Base-by-base conservation (phyloP, 2,797 vertebrate species). In the Argyrosomus regius region DNA sequence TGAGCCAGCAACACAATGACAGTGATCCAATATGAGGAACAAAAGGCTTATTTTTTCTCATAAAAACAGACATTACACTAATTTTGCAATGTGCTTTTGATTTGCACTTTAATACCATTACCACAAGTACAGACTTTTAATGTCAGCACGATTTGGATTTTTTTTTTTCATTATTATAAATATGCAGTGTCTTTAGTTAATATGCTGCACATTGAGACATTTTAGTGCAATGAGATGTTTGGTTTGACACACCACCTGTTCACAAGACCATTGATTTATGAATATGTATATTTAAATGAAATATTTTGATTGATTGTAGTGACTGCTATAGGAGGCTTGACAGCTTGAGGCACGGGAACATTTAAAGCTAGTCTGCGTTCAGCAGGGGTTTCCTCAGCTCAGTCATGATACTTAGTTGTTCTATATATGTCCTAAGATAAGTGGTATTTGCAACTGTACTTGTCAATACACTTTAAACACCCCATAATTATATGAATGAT, bases 1-100 rank as follows among this genome's bases (percentile, higher is more conserved):
- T 82, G 83, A 89, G 91, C 86, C 80, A 83, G 67, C 69, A 75
- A 71, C 83, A 80, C 78, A 88, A 72, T 86, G 87, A 81, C 85
- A 81, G 17, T 53, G 72, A 89, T 88, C 65, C 82, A 89, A 82
- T 72, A 66, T 60, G 45, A 80, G 68, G 35, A 88, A 87, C 79
- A 89, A 84, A 81, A 60, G 28, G 26, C 68, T 65, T 50, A 48
- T 82, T 71, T 58, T 77, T 77, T 45, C 28, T 77, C 58, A 62
- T 78, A 53, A 72, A 86, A 83, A 64, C 48, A 82, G 45, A 35
- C 41, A 82, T 85, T 83, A 72, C 48, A 60, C 24, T 66, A 70
- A 81, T 78, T 82, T 70, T 71, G 14, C 46, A 58, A 48, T 56
- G 71, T 18, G 45, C 66, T 62, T 77, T 63, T 77, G 20, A 81